These are phyloP conservation scores for Thereva unica DNA, from an alignment of 2,888 invertebrate species.

Conservation along the genomic window DNA sequence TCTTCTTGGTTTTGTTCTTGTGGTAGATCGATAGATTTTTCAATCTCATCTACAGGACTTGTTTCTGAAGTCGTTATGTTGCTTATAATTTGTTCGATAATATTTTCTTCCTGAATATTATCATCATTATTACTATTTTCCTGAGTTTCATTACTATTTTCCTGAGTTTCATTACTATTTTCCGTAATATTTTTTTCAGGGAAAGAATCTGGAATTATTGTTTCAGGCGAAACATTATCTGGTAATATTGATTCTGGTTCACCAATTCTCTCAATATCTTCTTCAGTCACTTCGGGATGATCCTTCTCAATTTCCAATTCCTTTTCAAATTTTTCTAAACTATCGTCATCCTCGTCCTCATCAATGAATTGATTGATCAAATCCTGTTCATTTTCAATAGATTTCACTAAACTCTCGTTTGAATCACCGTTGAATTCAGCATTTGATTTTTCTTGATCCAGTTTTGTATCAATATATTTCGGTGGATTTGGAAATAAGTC, in stretches of 20 bases:
- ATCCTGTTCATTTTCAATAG: conserved; percentile 13
- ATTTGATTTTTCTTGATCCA: conserved; percentile 15
- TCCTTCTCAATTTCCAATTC: conserved; percentile 27
- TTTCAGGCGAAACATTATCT: too few species aligned
- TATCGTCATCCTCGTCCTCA: conserved; percentile 16
- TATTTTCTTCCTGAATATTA: background rate
- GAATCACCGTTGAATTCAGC: background rate
- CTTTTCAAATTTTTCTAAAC: conserved; percentile 24
- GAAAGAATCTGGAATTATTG: too few species aligned
- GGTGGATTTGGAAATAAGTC: conserved; percentile 47
- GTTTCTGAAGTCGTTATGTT: too few species aligned
- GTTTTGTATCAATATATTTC: conserved; percentile 37
- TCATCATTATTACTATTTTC: background rate
- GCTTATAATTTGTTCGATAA: background rate
- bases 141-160: too few species aligned
- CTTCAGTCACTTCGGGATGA: conserved; percentile 21
- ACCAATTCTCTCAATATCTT: conserved; percentile 25
- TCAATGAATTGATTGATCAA: conserved; percentile 17
- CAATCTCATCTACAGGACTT: too few species aligned
- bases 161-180: background rate
- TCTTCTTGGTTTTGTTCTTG: conserved; percentile 1
- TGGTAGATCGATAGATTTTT: background rate
- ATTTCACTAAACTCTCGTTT: conserved; percentile 3
- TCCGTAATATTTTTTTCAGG: too few species aligned
- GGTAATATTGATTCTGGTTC: background rate